These are phyloP conservation scores for Drosophila funebris DNA, from an alignment of 1,140 invertebrate species.

Conservation along the genomic window DNA sequence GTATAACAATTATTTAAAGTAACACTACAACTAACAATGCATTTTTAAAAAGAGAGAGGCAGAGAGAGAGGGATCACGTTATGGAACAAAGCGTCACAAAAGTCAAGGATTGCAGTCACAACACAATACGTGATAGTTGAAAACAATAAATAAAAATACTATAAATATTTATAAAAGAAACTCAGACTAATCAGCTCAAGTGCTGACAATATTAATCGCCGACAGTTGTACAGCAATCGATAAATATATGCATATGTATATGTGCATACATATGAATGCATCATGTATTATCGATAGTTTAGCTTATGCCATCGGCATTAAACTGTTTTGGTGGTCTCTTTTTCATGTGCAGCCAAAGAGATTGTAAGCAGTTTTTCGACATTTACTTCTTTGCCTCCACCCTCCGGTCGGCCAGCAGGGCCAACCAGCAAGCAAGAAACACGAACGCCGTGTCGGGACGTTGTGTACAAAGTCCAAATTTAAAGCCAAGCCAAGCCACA, in stretches of 20 bases:
- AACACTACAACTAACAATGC: neutral
- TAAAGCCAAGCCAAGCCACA: constrained; percentile 52
- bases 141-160: neutral
- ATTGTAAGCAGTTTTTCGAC: constrained; percentile 70
- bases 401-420: too few relatives aligned
- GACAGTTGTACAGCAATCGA: neutral
- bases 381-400: constrained; percentile 49
- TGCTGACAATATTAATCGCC: neutral
- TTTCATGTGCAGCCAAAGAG: constrained; percentile 45
- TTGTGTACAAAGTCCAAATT: constrained; percentile 72
- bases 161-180: constrained; percentile 2
- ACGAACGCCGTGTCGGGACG: constrained; percentile 41
- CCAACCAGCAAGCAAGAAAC: constrained; percentile 27
- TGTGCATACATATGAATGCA: neutral
- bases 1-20: neutral
- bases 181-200: neutral
- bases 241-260: neutral
- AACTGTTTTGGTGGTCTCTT: constrained; percentile 56
- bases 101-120: neutral
- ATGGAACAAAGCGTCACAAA: neutral
- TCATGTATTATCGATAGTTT: constrained; percentile 2
- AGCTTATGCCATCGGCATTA: constrained; percentile 11
- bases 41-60: neutral
- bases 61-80: neutral
- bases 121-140: neutral